Conservation (phyloP, 2,113 vertebrate genomes). For the Boleophthalmus pectinirostris region DNA sequence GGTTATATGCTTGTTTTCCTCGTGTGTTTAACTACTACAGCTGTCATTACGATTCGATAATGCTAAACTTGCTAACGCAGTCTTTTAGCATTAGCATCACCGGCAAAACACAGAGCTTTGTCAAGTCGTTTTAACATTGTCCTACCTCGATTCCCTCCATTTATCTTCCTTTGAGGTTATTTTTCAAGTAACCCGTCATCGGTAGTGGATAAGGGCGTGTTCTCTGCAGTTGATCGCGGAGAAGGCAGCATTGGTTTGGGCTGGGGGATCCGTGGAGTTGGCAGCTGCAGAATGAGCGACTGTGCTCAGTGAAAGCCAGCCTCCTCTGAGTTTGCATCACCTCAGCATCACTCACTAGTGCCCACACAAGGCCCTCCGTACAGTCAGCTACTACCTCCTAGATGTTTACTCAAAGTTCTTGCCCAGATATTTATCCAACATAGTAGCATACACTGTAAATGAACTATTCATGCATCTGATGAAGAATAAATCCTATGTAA, state of each 20-base stretch:
- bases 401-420: not conserved
- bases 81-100: constrained; percentile 60
- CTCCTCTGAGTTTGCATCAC: constrained; percentile 68
- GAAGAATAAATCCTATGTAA: no score
- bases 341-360: constrained; percentile 50
- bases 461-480: no score
- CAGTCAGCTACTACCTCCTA: not conserved
- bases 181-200: constrained; percentile 26
- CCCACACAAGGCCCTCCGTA: not conserved
- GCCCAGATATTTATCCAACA: no score
- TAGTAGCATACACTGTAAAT: not conserved
- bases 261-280: constrained; percentile 38
- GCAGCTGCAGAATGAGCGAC: constrained; percentile 53
- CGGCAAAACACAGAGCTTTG: constrained; percentile 37
- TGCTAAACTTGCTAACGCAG: constrained; percentile 48
- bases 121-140: not conserved
- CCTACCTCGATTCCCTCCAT: constrained; percentile 44
- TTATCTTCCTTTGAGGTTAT: not conserved
- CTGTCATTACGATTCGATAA: constrained; percentile 12
- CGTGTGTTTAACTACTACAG: not conserved
- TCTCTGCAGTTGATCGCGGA: constrained; percentile 5
- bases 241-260: constrained; percentile 52
- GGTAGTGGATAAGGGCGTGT: not conserved
- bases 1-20: not conserved
- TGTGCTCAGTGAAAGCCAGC: constrained; percentile 4